Percentiles rank a stretch among this genome's conserved stretches.
Conservation (phyloP, 2,888 invertebrate genomes). For the Anthophora plumipes region DNA sequence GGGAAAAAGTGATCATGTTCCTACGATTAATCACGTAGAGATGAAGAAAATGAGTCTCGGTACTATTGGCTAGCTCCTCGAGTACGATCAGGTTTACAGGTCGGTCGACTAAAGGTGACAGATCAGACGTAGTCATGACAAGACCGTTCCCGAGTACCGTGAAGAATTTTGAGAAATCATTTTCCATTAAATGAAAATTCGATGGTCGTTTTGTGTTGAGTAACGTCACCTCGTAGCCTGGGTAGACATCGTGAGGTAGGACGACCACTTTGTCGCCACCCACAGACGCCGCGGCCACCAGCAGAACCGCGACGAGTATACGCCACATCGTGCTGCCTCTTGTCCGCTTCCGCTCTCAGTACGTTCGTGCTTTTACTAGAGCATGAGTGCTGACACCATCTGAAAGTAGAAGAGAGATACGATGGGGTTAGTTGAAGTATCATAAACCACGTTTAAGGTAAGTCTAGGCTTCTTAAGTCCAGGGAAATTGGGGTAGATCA, state of each 20-base stretch:
- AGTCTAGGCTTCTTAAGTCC: too few relatives aligned
- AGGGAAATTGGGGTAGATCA: too few relatives aligned
- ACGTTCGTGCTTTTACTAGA: conserved; percentile 74
- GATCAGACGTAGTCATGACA: conserved; percentile 95
- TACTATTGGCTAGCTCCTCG: conserved; percentile 92
- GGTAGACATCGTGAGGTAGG: conserved; percentile 95
- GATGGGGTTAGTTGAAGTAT: neutral
- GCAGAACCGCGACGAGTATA: conserved; percentile 71
- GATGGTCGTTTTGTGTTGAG: conserved; percentile 85
- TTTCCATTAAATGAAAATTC: conserved; percentile 90
- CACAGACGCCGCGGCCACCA: conserved; percentile 63
- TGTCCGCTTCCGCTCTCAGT: conserved; percentile 53
- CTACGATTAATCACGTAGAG: conserved; percentile 93
- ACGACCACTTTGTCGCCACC: conserved; percentile 85
- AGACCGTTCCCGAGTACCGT: conserved; percentile 94
- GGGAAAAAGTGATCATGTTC: conserved; percentile 92
- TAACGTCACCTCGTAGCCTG: conserved; percentile 94
- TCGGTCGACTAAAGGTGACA: conserved; percentile 92
- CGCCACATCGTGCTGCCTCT: conserved; percentile 79
- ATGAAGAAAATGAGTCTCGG: conserved; percentile 92
- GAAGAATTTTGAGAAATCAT: conserved; percentile 93
- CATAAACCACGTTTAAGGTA: neutral
- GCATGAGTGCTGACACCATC: conserved; percentile 76
- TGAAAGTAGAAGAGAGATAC: conserved; percentile 46
- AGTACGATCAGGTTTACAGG: conserved; percentile 93